These are phyloP conservation scores for Agelastica alni DNA, from an alignment of 2,888 invertebrate genomes.

Conservation along the genomic window DNA sequence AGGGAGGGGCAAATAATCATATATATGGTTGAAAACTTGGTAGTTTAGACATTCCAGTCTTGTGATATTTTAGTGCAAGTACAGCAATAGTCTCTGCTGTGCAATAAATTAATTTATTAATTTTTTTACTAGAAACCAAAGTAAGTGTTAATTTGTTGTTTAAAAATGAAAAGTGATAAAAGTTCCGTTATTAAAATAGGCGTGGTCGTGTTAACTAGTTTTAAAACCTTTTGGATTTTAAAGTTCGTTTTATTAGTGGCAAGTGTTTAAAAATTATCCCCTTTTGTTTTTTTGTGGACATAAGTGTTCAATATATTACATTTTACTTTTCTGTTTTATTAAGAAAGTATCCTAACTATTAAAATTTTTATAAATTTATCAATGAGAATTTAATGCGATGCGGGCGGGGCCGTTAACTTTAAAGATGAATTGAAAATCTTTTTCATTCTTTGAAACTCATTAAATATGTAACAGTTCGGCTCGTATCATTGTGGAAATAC, in stretches of 20 bases:
- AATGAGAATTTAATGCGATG: not conserved
- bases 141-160: constrained; percentile 38
- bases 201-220: constrained; percentile 35
- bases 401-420: constrained; percentile 13
- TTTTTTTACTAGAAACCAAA: constrained; percentile 45
- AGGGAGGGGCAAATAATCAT: constrained; percentile 63
- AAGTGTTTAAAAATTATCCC: constrained; percentile 5
- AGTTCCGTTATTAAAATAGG: constrained; percentile 29
- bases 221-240: constrained; percentile 22
- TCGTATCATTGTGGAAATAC: constrained; percentile 19
- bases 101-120: constrained; percentile 44
- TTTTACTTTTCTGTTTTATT: constrained; percentile 4
- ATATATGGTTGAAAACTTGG: constrained; percentile 54
- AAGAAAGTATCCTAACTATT: no score
- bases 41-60: constrained; percentile 50
- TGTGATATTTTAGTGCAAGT: constrained; percentile 50
- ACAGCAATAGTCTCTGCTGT: constrained; percentile 43
- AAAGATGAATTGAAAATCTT: constrained; percentile 6
- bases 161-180: constrained; percentile 24
- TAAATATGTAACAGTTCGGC: constrained; percentile 26
- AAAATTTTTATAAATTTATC: not conserved
- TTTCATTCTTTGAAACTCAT: constrained; percentile 18
- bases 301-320: not conserved
- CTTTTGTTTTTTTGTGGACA: not conserved
- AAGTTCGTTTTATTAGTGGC: constrained; percentile 11